phyloP scores from a whole-genome alignment of 1,140 invertebrate genomes.

The Homarus americanus region DNA sequence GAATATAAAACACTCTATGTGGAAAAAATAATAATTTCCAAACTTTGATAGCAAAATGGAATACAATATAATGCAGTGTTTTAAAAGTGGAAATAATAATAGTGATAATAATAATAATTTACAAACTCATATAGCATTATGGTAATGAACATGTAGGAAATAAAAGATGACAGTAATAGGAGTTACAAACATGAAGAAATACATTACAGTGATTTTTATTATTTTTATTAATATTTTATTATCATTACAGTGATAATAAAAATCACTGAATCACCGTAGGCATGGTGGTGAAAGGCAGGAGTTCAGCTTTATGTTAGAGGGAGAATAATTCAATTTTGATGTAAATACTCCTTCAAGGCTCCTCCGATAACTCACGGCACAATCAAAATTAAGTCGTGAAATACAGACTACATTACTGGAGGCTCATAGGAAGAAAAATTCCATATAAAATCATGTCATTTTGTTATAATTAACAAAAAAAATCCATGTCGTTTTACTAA shows the following conservation, averaged over 20 bases:
- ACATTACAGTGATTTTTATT: not conserved
- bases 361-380: not conserved
- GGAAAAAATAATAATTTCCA: not conserved
- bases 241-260: too few species aligned
- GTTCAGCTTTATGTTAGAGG: slow-evolving; percentile 3
- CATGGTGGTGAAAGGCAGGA: slow-evolving; percentile 16
- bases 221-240: too few species aligned
- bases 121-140: not conserved
- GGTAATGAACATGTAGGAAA: not conserved
- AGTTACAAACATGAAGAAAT: not conserved
- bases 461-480: too few species aligned
- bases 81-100: too few species aligned
- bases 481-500: too few species aligned
- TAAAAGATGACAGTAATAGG: not conserved
- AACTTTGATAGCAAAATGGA: not conserved
- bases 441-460: not conserved
- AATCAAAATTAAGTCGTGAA: not conserved
- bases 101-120: not conserved
- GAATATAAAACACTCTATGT: too few species aligned
- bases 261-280: not conserved
- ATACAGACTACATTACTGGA: too few species aligned
- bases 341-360: not conserved
- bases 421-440: too few species aligned
- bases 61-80: too few species aligned
- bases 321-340: not conserved